Percentiles rank a stretch among this genome's conserved stretches.
These are phyloP conservation scores for Brachyrhaphis roseni DNA, from an alignment of 2,797 vertebrate genomes.

Conservation along the genomic window DNA sequence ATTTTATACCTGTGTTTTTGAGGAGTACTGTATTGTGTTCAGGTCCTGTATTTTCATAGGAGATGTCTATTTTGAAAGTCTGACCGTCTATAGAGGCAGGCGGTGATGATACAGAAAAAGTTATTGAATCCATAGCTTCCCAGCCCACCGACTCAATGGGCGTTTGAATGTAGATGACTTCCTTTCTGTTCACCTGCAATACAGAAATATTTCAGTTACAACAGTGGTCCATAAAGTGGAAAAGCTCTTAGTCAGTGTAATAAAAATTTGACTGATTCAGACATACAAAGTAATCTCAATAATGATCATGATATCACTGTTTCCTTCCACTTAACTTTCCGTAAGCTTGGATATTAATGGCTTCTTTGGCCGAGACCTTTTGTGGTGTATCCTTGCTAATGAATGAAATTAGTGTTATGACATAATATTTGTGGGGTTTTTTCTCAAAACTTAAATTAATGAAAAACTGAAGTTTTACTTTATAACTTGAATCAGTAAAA, in stretches of 20 bases:
- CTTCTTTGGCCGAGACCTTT: background rate
- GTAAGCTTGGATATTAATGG: background rate
- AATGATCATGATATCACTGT: background rate
- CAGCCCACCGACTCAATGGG: conserved; percentile 78
- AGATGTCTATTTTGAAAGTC: conserved; percentile 86
- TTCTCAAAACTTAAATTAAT: background rate
- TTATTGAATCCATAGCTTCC: conserved; percentile 87
- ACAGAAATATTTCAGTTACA: conserved; percentile 41
- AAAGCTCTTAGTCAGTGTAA: background rate
- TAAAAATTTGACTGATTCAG: background rate
- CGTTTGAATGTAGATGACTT: conserved; percentile 84
- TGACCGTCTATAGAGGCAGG: conserved; percentile 84
- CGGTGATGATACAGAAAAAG: conserved; percentile 82
- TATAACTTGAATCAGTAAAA: conserved; percentile 22
- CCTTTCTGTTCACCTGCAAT: conserved; percentile 82
- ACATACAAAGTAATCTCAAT: background rate
- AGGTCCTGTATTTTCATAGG: conserved; percentile 84
- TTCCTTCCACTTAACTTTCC: conserved; percentile 1
- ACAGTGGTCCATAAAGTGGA: background rate
- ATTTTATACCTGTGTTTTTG: conserved; percentile 87
- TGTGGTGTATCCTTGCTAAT: background rate
- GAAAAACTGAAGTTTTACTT: background rate
- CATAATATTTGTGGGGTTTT: background rate
- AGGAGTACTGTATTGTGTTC: conserved; percentile 81
- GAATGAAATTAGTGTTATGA: background rate